Base-by-base conservation (phyloP, 1,140 invertebrate genomes). In the Drosophila persimilis region DNA sequence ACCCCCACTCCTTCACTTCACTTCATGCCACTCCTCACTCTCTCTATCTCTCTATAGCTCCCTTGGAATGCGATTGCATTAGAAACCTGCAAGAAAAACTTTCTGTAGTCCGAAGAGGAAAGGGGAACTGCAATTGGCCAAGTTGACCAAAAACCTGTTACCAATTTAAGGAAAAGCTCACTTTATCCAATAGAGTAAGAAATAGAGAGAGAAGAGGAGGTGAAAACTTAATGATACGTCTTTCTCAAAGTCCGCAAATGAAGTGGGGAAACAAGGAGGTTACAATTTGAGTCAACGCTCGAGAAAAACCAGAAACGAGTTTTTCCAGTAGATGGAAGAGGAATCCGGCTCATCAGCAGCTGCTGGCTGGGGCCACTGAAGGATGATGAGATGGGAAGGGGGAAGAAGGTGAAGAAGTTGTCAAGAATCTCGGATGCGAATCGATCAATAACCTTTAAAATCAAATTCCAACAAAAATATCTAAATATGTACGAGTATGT, bases 361-460 rank as follows among this genome's bases (percentile, higher is more conserved):
- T 56, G 65, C 26, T 54, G 44, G 26, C 35, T 20, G 50, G 7
- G n/a, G 15, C 5, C 29, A 17, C 15, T 53, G 35, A 39, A 20
- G 51, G 31, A 20, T 31, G 31, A 35, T 45, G 24, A 51, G 22
- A 47, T 15, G 39, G 11, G 63, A 26, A 17, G 9, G 44, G 9
- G 47, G 24, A 8, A 24, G 11, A 44, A n/a, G 46, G 22, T 5
- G 47, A 22, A 64, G 48, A 69, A 69, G 51, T 66, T 53, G 61
- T 55, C 65, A 67, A 69, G 62, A 69, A 69, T 66, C 64, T 67
- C 45, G 48, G 35, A 64, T 48, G 60, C 63, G 59, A 67, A 67
- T 63, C 64, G 64, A 65, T 65, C 64, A 67, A 67, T 65, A 67
- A 67, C 64, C 64, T 67, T 67, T 69, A 15, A 24, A 55, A 58